These are phyloP conservation scores for Myrmecobius fasciatus DNA, from an alignment of 2,113 vertebrate species.

Conservation along the genomic window DNA sequence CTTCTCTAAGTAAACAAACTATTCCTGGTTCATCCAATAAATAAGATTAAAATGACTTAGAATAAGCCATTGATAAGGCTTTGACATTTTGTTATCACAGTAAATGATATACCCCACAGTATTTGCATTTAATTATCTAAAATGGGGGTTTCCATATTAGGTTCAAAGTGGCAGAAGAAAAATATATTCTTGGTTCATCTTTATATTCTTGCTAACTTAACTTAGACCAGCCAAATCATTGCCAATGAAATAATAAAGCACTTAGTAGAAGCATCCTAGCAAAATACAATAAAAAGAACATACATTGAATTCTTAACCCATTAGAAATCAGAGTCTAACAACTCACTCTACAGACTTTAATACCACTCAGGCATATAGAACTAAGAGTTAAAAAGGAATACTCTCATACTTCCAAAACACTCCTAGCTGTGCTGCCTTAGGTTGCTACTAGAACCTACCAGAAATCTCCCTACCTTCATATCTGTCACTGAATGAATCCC, in stretches of 20 bases:
- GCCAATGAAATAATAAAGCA: neutral
- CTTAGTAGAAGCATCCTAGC: neutral
- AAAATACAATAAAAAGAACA: neutral
- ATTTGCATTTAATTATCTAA: neutral
- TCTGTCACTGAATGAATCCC: neutral
- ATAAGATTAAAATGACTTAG: constrained; percentile 6
- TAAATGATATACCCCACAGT: neutral
- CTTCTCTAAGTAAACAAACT: constrained; percentile 2
- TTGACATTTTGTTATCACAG: constrained; percentile 16
- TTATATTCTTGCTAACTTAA: neutral
- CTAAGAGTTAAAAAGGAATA: neutral
- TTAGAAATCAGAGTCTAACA: neutral
- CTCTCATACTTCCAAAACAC: neutral
- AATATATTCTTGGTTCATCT: neutral
- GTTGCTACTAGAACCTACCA: neutral
- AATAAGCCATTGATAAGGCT: constrained; percentile 17
- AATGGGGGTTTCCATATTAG: neutral
- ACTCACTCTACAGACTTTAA: neutral
- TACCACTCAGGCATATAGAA: neutral
- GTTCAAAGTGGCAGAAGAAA: neutral
- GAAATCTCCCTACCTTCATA: neutral
- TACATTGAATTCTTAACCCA: neutral
- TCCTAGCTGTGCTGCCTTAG: neutral
- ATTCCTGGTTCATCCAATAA: neutral
- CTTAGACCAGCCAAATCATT: neutral